Base-by-base conservation (phyloP, 2,113 vertebrate genomes). In the Dasyurus viverrinus region DNA sequence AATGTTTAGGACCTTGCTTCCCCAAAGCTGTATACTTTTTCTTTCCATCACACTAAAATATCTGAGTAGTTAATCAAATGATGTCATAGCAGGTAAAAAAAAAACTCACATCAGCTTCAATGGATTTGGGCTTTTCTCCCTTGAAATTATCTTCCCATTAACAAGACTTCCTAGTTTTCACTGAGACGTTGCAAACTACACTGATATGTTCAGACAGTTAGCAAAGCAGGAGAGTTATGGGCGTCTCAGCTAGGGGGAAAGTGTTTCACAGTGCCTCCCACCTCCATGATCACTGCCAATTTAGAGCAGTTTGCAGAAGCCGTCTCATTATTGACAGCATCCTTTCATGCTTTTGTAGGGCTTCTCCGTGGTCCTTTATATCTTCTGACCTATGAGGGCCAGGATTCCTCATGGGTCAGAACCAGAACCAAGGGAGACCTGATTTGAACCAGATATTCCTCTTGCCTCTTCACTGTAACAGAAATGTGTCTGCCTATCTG, bases 401-500 rank as follows among this genome's bases (percentile, higher is more conserved):
- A 2, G 27, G 50, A 14, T 46, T 14, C 25, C 50, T 48, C 3
- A 22, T 12, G 36, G 14, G 68, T 30, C 26, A 27, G 53, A 52
- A 53, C 60, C 94, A 92, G 91, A 57, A 26, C 54, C 92, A 2
- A 95, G 95, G 48, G 90, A 95, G 47, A 89, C 54, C 46, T 91
- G 94, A 91, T 84, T 94, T 76, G 97, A 14, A 95, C 97, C 91
- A 96, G 1, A 14, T 11, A 53, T 1, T 89, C 46, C 6, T 47
- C 95, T 96, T 97, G 92, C 96, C 94, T 96, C 96, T 92, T 16
- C 0, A 2, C 94, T 93, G 92, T 42, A 95, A 93, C 57, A 97
- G 95, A 96, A 95, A 94, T 53, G 57, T 68, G 68, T 53, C 90
- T 89, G 90, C 36, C 2, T 9, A 52, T 84, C 1, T 91, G 93